Conservation (phyloP, 2,113 vertebrate genomes). For the Tragelaphus strepsiceros region DNA sequence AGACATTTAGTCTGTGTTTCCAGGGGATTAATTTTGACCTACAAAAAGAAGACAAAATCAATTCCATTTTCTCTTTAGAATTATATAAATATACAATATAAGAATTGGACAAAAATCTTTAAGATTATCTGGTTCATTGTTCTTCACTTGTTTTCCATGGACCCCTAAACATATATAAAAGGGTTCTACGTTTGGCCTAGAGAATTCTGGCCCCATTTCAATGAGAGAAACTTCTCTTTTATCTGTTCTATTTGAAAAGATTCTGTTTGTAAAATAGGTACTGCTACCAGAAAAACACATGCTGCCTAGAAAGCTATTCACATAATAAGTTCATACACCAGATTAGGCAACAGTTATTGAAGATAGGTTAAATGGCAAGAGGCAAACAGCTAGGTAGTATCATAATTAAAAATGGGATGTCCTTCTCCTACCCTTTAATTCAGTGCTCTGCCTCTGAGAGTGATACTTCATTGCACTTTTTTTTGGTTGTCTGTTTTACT, state of each 20-base stretch:
- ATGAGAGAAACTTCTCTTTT: neutral
- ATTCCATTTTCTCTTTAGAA: neutral
- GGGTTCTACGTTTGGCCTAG: neutral
- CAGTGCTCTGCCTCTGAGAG: neutral
- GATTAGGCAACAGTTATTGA: neutral
- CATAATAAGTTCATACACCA: neutral
- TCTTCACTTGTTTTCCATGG: neutral
- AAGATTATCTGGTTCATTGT: neutral
- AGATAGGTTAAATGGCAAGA: neutral
- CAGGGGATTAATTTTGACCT: neutral
- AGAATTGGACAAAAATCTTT: neutral
- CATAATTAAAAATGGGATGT: neutral
- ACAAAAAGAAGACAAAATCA: neutral
- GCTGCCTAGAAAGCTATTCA: neutral
- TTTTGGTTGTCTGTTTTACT: neutral
- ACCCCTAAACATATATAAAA: neutral
- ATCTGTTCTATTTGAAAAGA: neutral
- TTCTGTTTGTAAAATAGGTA: neutral
- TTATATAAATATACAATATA: neutral
- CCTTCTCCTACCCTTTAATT: neutral
- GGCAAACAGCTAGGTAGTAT: neutral
- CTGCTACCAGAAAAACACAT: neutral
- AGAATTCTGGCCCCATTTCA: neutral
- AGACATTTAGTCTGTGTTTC: neutral
- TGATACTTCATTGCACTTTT: too few relatives aligned